These are phyloP conservation scores for Coecobrya sp. DNA, from an alignment of 2,888 invertebrate species.

Conservation along the genomic window DNA sequence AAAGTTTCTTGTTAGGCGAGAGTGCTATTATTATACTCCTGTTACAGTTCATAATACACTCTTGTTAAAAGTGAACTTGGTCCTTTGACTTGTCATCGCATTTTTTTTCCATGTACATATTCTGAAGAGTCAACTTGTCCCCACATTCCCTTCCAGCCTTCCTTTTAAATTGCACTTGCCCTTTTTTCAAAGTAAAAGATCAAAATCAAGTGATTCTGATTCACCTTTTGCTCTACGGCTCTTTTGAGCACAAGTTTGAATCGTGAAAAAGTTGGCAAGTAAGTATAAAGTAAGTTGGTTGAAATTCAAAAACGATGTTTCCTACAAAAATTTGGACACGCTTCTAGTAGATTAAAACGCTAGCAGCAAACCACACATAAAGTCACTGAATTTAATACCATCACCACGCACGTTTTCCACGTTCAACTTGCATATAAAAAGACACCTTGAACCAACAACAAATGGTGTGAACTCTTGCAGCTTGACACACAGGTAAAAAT, in stretches of 20 bases:
- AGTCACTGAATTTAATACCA: conserved; percentile 1
- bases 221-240: conserved; percentile 38
- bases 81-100: conserved; percentile 27
- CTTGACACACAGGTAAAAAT: conserved; percentile 46
- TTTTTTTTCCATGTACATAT: background rate
- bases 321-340: conserved; percentile 2
- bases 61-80: conserved; percentile 6
- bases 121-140: background rate
- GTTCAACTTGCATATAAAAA: background rate
- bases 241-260: background rate
- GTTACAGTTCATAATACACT: background rate
- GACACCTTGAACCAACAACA: conserved; percentile 1
- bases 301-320: conserved; percentile 37
- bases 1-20: conserved; percentile 41
- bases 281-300: conserved; percentile 13
- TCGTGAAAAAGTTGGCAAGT: background rate
- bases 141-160: background rate
- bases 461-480: conserved; percentile 12
- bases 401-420: conserved; percentile 17
- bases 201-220: conserved; percentile 31
- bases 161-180: background rate
- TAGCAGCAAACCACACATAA: background rate
- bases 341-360: background rate
- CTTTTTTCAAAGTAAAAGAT: conserved; percentile 2
- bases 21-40: background rate